Base-by-base conservation (phyloP, 1,140 invertebrate species). In the Drosophila ironensis region DNA sequence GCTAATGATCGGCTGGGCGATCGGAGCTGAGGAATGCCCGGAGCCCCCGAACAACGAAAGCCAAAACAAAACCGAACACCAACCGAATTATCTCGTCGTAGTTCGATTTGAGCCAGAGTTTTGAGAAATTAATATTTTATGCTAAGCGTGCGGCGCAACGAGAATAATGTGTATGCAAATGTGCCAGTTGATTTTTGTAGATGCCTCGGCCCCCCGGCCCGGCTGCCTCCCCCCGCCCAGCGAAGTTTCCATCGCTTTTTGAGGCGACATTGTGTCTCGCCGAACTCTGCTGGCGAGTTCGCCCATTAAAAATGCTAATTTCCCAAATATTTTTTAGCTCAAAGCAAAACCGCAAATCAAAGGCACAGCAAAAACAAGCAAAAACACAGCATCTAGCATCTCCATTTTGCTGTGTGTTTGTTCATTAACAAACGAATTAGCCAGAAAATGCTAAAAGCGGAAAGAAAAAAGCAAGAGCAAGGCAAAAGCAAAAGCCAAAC, bases 271-370 rank as follows among this genome's bases (percentile, higher is more conserved):
- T 86, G 57, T 86, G 80, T 86, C 80, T 86, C 80, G 80, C 53
- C 33, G 59, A 47, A 47, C 41, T 20, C 47, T 9, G 33, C 67
- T 53, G 52, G 67, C 78, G n/a, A n/a, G n/a, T n/a, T n/a, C 67
- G 66, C 67, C 64, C 64, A 84, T 84, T 86, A 78, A 78, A 84
- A 74, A 84, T 86, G 78, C 66, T 74, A 84, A 86, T 86, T 82
- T 70, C 3, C 16, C 6, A 82, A 70, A 74, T 38, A 61, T 25
- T 35, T 52, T 72, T 47, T 70, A 28, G 44, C 42, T n/a, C 6
- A 54, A 40, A 24, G 56, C 20, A 33, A 60, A 72, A 16, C 7
- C 20, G 40, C 38, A 56, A 37, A 16, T 48, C 22, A 52, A 24
- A 37, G 17, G 19, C 25, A 50, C n/a, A n/a, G n/a, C n/a, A n/a